Percentiles rank a stretch among this genome's conserved stretches.
phyloP scores from a whole-genome alignment of 1,140 invertebrate genomes.

The Oncopodura yosiiana region DNA sequence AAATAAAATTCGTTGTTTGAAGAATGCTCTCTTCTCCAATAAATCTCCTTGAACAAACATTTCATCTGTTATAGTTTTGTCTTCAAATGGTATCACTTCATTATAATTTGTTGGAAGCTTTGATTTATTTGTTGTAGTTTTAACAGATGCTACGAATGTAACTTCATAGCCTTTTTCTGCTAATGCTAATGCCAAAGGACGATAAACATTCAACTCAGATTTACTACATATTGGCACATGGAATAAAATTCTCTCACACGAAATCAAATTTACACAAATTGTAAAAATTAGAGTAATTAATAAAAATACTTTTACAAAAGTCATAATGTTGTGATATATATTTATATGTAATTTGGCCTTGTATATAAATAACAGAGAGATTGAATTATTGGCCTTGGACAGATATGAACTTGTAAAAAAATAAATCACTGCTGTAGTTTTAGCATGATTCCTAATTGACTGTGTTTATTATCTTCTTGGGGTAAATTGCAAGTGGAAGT shows the following conservation, averaged over 20 bases:
- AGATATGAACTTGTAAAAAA: too few relatives aligned
- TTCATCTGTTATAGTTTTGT: neutral
- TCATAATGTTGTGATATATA: too few relatives aligned
- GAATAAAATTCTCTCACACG: slow-evolving; percentile 6
- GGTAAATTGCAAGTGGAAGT: too few relatives aligned
- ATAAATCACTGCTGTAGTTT: too few relatives aligned
- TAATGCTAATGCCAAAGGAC: slow-evolving; percentile 8
- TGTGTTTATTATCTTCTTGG: too few relatives aligned
- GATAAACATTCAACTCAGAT: slow-evolving; percentile 14
- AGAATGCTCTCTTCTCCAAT: neutral
- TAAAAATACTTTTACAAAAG: too few relatives aligned
- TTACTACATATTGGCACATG: slow-evolving; percentile 1
- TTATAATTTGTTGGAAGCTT: neutral
- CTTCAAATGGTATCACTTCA: neutral
- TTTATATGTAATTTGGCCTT: too few relatives aligned
- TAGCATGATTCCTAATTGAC: too few relatives aligned
- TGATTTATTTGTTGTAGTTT: neutral
- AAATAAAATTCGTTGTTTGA: neutral
- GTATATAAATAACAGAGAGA: too few relatives aligned
- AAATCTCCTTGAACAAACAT: neutral
- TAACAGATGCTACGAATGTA: neutral
- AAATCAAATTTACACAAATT: too few relatives aligned
- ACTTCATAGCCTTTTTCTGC: neutral
- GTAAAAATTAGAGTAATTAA: too few relatives aligned
- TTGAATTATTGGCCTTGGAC: too few relatives aligned